Evolutionary conservation across 1,140 invertebrate genomes (phyloP), one percentile per base, ranked within the genome.

Genomic region (Lamellibrachia luymesi): DNA sequence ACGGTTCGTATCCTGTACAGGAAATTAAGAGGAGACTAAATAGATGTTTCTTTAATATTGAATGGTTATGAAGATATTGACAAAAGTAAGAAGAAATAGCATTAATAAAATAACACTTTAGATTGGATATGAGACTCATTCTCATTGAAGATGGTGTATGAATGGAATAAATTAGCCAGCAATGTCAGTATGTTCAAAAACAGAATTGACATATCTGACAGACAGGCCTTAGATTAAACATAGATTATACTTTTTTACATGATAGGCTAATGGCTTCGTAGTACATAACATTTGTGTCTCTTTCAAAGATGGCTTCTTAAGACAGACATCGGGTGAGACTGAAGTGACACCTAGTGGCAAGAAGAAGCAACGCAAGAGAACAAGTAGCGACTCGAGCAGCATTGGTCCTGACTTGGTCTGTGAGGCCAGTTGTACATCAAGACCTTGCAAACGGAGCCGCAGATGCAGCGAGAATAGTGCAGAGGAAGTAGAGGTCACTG

Each of bases 371-470:
- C 89, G 92, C 93, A 94, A 93, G 64, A 94, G 95, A 95, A 92
- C 95, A 96, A 22, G 95, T 96, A 93, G 95, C 94, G 95, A 96
- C 91, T 94, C 96, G 49, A 90, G 10, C 93, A 80, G 64, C 13
- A 17, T 56, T 13, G 52, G 52, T 56, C 52, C 6, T 56, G 52
- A 56, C 52, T 56, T 13, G 13, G 52, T 80, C 64, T 80, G 13
- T 22, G 64, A 80, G 13, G 64, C 4, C 64, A 80, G 25, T 22
- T 10, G 13, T 80, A 22, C 64, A 8, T 80, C 64, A 22, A 80
- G 25, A 22, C 64, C 64, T 80, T 80, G 64, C 25, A 80, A 80
- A 22, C 64, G 64, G 13, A 22, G 7, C 64, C 64, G 17, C 64
- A 80, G 13, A 22, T 80, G 64, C 4, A 80, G 64, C 13, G 64